Evolutionary conservation across 2,113 vertebrate genomes (phyloP), one percentile per base, ranked within the genome.

Genomic region (Hemibagrus wyckioides): DNA sequence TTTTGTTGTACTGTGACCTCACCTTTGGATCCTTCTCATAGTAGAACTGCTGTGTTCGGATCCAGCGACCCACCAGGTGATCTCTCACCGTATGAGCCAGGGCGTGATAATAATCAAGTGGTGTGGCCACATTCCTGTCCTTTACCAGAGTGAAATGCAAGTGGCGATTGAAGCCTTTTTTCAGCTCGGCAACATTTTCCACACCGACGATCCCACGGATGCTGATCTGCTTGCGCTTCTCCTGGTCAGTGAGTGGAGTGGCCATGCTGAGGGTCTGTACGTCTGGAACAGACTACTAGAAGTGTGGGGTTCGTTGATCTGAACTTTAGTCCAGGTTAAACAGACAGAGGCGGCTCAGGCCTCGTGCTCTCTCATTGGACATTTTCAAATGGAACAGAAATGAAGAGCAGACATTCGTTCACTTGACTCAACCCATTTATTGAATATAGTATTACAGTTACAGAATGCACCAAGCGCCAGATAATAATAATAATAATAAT

Each of bases 81-180:
- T 99, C 97, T 3, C 97, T 95, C 83, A 99, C 97, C 0, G 97
- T 97, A 94, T 98, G 97, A 0, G 97, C 97, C 89, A 99, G 92
- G 17, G 97, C 97, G 48, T 97, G 97, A 92, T 96, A 99, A 85
- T 98, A 99, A 89, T 99, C 97, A 48, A 96, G 93, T 52, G 95
- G 94, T 3, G 96, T 98, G 80, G 97, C 96, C 77, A 98, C 97
- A 76, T 99, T 99, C 52, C 97, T 92, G 94, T 99, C 97, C 89
- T 99, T 99, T 86, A 98, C 97, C 90, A 99, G 92, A 1, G 97
- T 98, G 95, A 99, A 99, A 92, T 99, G 97, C 71, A 99, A 93
- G 91, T 99, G 97, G 0, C 97, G 95, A 85, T 98, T 98, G 91
- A 98, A 98, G 82, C 96, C 94, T 63, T 96, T 96, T 89, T 98